These are phyloP conservation scores for Hydrophis major DNA, from an alignment of 2,797 vertebrate species.

Conservation along the genomic window DNA sequence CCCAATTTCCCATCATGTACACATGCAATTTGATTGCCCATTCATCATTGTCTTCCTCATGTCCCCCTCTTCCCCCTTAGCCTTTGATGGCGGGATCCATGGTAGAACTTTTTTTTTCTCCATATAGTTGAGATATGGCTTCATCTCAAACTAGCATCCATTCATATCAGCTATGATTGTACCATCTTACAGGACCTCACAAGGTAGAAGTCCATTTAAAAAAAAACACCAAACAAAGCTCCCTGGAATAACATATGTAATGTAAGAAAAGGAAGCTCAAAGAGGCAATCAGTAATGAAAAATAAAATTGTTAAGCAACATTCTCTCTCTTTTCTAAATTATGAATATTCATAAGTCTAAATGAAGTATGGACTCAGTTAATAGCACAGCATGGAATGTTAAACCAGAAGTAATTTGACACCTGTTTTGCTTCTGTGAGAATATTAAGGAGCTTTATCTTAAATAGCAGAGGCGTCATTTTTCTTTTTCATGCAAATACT, in stretches of 20 bases:
- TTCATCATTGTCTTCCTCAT: background rate
- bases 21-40: background rate
- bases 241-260: background rate
- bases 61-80: background rate
- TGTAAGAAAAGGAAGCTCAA: background rate
- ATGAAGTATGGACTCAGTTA: constrained; percentile 16
- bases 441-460: constrained; percentile 54
- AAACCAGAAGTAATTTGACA: constrained; percentile 47
- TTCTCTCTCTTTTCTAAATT: constrained; percentile 8
- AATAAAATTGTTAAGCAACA: constrained; percentile 20
- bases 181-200: background rate
- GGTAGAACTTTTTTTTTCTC: background rate
- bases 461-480: constrained; percentile 50
- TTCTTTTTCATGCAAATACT: constrained; percentile 41
- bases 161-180: background rate
- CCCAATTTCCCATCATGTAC: background rate
- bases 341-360: constrained; percentile 27
- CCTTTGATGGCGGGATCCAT: background rate
- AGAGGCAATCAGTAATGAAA: constrained; percentile 28
- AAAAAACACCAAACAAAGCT: background rate
- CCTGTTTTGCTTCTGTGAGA: constrained; percentile 50
- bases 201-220: background rate
- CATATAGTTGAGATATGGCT: background rate
- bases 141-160: background rate
- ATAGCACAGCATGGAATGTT: constrained; percentile 10